Evolutionary conservation across 2,797 vertebrate genomes (phyloP), one percentile per base, ranked within the genome.

Genomic region (Acanthopagrus latus): DNA sequence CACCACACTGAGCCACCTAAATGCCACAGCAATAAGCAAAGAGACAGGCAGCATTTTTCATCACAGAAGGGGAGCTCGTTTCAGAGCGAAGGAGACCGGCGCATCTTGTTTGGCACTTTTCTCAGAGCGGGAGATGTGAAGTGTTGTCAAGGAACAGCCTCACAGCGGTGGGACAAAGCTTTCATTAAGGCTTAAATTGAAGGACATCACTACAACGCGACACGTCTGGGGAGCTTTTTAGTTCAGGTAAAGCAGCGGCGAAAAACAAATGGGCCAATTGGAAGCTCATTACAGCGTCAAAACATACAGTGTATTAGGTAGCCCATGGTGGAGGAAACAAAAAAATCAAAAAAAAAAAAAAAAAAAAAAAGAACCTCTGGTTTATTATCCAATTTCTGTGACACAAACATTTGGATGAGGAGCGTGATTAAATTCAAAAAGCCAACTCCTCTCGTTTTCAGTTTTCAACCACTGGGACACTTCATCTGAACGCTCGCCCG

Each of bases 131-230:
- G 23, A 59, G 76, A 80, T 74, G 84, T 84, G 83, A 92, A 89
- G 89, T 87, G 88, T 85, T 92, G 90, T 93, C 87, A 91, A 89
- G 87, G 87, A 86, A 90, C 84, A 82, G 76, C 87, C 80, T 91
- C 90, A 89, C 88, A 91, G 91, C 86, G 29, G 89, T 91, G 73
- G 87, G 82, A 94, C 84, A 85, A 84, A 89, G 88, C 91, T 93
- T 92, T 93, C 90, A 94, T 95, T 93, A 93, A 86, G 78, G 90
- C 82, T 78, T 82, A 93, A 93, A 93, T 86, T 89, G 89, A 91
- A 81, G 85, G 81, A 91, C 89, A 92, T 94, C 85, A 87, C 87
- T 76, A 88, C 81, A 76, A 72, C 77, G 74, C 68, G 66, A 81
- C 77, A 77, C 71, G 82, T 89, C 91, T 81, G 64, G 91, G 85